phyloP scores from a whole-genome alignment of 2,113 vertebrate genomes.

The Nothocercus julius region DNA sequence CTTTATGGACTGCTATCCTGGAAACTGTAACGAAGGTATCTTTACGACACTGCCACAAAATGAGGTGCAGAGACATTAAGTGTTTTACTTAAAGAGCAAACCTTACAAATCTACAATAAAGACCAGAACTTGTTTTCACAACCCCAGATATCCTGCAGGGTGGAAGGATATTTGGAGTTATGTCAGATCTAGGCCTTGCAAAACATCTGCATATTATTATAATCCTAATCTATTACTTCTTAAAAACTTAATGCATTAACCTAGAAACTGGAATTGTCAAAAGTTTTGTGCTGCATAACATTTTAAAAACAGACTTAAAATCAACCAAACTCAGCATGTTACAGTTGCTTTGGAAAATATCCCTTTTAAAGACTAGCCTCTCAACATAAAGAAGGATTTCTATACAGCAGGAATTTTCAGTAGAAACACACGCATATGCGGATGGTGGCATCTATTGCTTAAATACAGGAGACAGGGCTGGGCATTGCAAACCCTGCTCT shows the following conservation, averaged over 20 bases:
- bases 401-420: background rate
- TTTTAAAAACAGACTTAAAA: background rate
- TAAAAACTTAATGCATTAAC: background rate
- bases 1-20: too few relatives aligned
- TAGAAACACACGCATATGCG: background rate
- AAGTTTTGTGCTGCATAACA: background rate
- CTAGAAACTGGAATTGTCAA: background rate
- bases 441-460: background rate
- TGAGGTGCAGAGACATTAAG: background rate
- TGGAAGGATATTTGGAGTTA: background rate
- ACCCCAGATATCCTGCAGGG: background rate
- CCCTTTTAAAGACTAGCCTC: background rate
- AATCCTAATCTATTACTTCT: background rate
- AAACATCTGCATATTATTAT: background rate
- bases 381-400: background rate
- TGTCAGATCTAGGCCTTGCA: background rate
- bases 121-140: background rate
- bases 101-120: too few relatives aligned
- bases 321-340: background rate
- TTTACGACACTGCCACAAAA: background rate
- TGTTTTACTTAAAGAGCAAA: background rate
- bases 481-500: background rate
- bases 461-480: background rate
- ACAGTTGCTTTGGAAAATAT: background rate
- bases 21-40: background rate